Evolutionary conservation across 92 coral and sea anemone species (phyloP), one percentile per base, ranked within the genome.

Genomic region (Bergia puertoricense): DNA sequence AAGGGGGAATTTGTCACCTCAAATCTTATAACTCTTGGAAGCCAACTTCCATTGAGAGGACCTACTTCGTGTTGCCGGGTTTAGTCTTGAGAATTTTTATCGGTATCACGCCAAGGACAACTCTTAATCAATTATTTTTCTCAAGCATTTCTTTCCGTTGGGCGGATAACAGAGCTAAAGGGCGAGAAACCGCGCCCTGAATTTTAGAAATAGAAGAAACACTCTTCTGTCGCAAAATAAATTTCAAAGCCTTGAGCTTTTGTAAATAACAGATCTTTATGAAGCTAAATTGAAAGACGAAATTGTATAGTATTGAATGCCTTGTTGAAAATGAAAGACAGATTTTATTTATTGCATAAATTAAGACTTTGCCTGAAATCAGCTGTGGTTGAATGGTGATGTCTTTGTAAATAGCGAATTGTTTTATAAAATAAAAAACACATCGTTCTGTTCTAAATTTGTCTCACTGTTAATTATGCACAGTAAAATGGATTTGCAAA

Each of bases 1-100:
- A 89, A 78, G 74, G 90, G 90, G 14, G 88, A 68, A 72, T 81
- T 89, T 50, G 81, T 92, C 8, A 85, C 86, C 6, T 86, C 94
- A 15, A 86, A 92, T 86, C 56, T 92, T 1, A 89, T 88, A 73
- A 89, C 77, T 76, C 92, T 92, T 45, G 94, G 94, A 48, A 88
- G 85, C 42, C 77, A 89, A 81, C 80, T 92, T 46, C 92, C 94
- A 2, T 22, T 92, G 38, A 91, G 87, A 85, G 90, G 86, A 79
- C 88, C 92, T 13, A 73, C 90, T 38, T 74, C 71, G 50, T 82
- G 88, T 56, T 92, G 94, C 65, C 85, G 92, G 76, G 88, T 92
- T 82, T 92, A 82, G 77, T 45, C 40, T 51, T 89, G 43, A 45
- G 14, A 8, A 15, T 7, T 16, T n/a, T 84, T 69, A n/a, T 45